Conservation (phyloP, 2,797 vertebrate species). For the Sparidentex hasta region DNA sequence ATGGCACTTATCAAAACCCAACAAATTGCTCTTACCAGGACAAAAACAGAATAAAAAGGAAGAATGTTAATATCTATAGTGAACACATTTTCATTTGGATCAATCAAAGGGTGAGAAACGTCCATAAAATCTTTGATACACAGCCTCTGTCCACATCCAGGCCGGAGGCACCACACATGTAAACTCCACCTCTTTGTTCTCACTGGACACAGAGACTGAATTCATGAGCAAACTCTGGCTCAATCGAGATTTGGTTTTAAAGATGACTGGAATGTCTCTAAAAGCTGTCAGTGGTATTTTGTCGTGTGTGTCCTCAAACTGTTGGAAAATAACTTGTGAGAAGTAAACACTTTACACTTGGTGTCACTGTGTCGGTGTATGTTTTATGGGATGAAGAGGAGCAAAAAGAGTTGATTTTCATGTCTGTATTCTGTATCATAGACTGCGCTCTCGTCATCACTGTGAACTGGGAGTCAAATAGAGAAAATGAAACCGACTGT, state of each 20-base stretch:
- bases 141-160: constrained; percentile 26
- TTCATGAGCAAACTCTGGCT: constrained; percentile 50
- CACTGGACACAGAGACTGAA: constrained; percentile 61
- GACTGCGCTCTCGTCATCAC: constrained; percentile 12
- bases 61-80: background rate
- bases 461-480: constrained; percentile 36
- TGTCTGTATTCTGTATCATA: constrained; percentile 23
- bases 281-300: constrained; percentile 59
- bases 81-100: constrained; percentile 33
- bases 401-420: constrained; percentile 12
- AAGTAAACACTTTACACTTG: constrained; percentile 81
- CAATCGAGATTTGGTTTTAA: constrained; percentile 38
- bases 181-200: constrained; percentile 56
- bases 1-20: constrained; percentile 3
- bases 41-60: constrained; percentile 4
- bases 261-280: constrained; percentile 43
- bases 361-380: constrained; percentile 38
- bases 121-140: constrained; percentile 2
- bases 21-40: constrained; percentile 6
- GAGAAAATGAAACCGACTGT: constrained; percentile 58
- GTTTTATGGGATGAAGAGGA: constrained; percentile 36
- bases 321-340: constrained; percentile 71
- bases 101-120: constrained; percentile 20
- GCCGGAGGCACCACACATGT: constrained; percentile 37
- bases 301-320: constrained; percentile 64